Conservation (phyloP, 2,113 vertebrate species). For the Centropus unirufus region DNA sequence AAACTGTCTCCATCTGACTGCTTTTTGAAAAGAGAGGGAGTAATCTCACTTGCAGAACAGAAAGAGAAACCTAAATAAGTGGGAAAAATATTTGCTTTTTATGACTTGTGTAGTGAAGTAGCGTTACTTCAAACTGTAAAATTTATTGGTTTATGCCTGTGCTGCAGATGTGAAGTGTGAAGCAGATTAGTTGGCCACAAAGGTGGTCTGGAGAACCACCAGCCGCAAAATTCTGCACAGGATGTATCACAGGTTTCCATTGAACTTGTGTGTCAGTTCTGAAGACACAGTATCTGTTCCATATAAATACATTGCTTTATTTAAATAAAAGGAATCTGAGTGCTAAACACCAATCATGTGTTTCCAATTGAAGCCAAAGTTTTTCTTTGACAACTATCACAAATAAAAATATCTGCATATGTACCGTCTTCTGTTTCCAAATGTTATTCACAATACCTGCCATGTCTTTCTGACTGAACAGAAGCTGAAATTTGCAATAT, state of each 20-base stretch:
- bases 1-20: background rate
- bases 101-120: background rate
- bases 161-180: background rate
- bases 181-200: background rate
- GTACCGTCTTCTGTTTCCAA: background rate
- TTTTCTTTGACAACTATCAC: background rate
- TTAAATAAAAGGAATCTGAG: background rate
- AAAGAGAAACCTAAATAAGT: background rate
- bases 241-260: background rate
- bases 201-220: background rate
- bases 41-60: background rate
- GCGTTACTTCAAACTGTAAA: background rate
- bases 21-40: background rate
- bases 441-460: background rate
- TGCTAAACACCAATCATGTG: background rate
- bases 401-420: background rate
- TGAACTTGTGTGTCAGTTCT: background rate
- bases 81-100: background rate
- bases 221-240: accelerated
- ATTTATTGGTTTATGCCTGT: background rate
- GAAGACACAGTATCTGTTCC: background rate
- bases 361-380: background rate
- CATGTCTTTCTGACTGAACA: background rate
- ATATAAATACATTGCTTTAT: background rate
- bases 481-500: conserved; percentile 14